A percentile compares a stretch with the other conserved stretches of the same genome.
Evolutionary conservation across 2,888 invertebrate species (phyloP).

Genomic region (Chloromyia formosa): DNA sequence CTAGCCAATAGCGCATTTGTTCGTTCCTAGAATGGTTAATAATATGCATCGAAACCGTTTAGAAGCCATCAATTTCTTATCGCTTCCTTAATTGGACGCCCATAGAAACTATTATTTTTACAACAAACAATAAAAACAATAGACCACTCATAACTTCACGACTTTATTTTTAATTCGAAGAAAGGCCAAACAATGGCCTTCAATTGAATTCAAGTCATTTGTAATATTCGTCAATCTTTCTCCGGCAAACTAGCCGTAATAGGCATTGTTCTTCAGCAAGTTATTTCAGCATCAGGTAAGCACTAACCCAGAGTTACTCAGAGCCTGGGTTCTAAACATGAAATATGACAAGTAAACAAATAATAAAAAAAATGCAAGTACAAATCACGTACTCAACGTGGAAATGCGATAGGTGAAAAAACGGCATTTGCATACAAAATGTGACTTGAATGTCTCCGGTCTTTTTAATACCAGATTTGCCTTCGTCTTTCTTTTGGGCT

Average conservation of each 20-base stretch:
- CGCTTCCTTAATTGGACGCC: too few relatives aligned
- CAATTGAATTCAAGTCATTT: conserved; percentile 16
- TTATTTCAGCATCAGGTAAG: conserved; percentile 7
- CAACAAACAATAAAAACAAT: too few relatives aligned
- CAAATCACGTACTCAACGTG: conserved; percentile 31
- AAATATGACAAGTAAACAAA: not conserved
- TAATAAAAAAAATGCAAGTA: conserved; percentile 13
- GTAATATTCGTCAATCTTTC: not conserved
- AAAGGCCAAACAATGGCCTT: conserved; percentile 44
- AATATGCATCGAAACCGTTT: too few relatives aligned
- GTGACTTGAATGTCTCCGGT: not conserved
- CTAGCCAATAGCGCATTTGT: too few relatives aligned
- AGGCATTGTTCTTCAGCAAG: conserved; percentile 23
- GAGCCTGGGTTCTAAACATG: too few relatives aligned
- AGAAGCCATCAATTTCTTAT: too few relatives aligned
- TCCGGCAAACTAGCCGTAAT: not conserved
- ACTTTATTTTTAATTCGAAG: conserved; percentile 6
- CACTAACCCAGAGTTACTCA: too few relatives aligned
- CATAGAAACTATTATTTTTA: too few relatives aligned
- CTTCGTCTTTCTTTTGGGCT: too few relatives aligned
- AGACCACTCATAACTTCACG: too few relatives aligned
- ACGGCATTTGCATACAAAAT: conserved; percentile 14
- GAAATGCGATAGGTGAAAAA: conserved; percentile 18
- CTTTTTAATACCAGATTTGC: conserved; percentile 7
- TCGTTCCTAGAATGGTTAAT: too few relatives aligned